Evolutionary conservation across 2,113 vertebrate genomes (phyloP), one percentile per base, ranked within the genome.

Genomic region (Toxotes chatareus): DNA sequence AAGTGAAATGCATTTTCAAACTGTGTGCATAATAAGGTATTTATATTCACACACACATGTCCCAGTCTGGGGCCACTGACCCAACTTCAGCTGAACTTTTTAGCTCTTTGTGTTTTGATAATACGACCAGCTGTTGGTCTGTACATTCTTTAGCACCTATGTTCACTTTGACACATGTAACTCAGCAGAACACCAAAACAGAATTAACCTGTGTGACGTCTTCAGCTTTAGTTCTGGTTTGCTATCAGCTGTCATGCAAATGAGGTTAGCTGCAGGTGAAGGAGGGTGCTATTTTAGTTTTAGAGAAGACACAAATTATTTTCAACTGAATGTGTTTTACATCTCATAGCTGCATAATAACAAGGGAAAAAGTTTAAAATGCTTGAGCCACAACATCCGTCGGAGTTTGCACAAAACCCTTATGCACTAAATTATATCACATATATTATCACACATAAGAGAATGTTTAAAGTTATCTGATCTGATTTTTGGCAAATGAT

Each of bases 11-110:
- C 4, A 23, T 70, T 85, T 44, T 77, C 69, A 84, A 68, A 73
- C 71, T 64, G 57, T 73, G 27, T 82, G 82, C 80, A 81, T 89
- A 75, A 88, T 88, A 61, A 86, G 59, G 80, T 80, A 86, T 90
- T 88, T 46, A 84, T 87, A 86, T 86, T 77, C 66, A 79, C 69
- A 66, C 71, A 46, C 84, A 79, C 63, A 55, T 74, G 74, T 67
- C 67, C 8, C 71, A 56, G 72, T 74, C 32, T 42, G 62, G 27
- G 21, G 61, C 21, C 5, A 47, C 21, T 36, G 56, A 53, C 47
- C 44, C 16, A 34, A 68, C 68, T 56, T 47, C 14, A 17, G 7
- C 9, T 32, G 17, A 74, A 85, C 77, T 80, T 83, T 80, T 71
- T 3, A 67, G 60, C 40, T 47, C 34, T 80, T 65, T 71, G 16